Base-by-base conservation (phyloP, 2,797 vertebrate genomes). In the Micropoecilia bifurca region DNA sequence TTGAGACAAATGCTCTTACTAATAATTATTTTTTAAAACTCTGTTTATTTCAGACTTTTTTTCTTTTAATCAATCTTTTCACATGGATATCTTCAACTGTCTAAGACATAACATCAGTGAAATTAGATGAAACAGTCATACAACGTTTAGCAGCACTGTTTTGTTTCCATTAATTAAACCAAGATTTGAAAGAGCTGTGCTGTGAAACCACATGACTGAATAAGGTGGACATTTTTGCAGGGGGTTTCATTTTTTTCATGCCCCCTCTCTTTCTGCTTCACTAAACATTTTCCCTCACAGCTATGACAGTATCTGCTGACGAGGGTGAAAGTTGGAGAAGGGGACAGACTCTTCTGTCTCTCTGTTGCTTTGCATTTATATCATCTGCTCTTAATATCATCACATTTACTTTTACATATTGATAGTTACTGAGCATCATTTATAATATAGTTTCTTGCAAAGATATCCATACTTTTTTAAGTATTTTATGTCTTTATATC, bases 241-340 rank as follows among this genome's bases (percentile, higher is more conserved):
- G 36, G 73, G 25, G 43, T 72, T 75, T 53, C 36, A 46, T 79
- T 41, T 30, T 59, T 72, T 48, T 36, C 78, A 1, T 46, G 63
- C 63, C 71, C 48, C 85, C 80, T 77, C 50, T 87, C 75, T 88
- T 82, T 89, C 86, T 89, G 87, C 89, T 92, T 79, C 81, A 86
- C 84, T 90, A 80, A 86, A 57, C 77, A 59, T 79, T 75, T 83
- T 73, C 76, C 63, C 69, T 88, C 79, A 57, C 68, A 53, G 69
- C 73, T n/a, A 41, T 86, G 91, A 91, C 90, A 88, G 86, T 79
- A 79, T 91, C 88, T 89, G 86, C 83, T 84, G 91, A 90, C 79
- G 71, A 84, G 80, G 89, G 80, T 84, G 82, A 90, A 88, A 84
- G 88, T 89, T 90, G 74, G 78, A 86, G 74, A 80, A 75, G 18